Conservation (phyloP, 2,888 invertebrate species). For the Calliscelio sp. region DNA sequence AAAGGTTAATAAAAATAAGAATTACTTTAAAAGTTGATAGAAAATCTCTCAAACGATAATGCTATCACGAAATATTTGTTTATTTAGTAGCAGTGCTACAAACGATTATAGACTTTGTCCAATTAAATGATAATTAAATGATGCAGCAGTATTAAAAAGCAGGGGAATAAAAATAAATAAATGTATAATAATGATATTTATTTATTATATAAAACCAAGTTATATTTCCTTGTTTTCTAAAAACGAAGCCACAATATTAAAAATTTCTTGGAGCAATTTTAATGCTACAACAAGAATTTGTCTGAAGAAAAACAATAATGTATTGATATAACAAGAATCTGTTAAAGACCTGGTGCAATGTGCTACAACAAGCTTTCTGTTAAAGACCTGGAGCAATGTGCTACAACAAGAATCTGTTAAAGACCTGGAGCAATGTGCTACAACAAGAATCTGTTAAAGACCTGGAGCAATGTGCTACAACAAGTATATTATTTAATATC, state of each 20-base stretch:
- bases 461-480: background rate
- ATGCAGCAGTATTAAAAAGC: background rate
- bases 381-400: background rate
- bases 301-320: background rate
- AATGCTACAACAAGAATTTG: background rate
- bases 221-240: background rate
- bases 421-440: too few relatives aligned
- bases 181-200: background rate
- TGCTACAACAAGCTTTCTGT: background rate
- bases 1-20: background rate
- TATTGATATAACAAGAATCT: too few relatives aligned
- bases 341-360: too few relatives aligned
- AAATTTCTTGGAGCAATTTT: conserved; percentile 6
- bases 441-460: too few relatives aligned
- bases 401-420: too few relatives aligned
- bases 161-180: background rate
- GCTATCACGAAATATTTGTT: too few relatives aligned
- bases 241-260: too few relatives aligned
- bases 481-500: too few relatives aligned
- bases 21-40: background rate
- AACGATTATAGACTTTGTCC: background rate
- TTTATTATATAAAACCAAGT: background rate
- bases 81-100: too few relatives aligned
- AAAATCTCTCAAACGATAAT: background rate
- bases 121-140: background rate